These are phyloP conservation scores for Polietes domitor DNA, from an alignment of 2,888 invertebrate genomes.

Conservation along the genomic window DNA sequence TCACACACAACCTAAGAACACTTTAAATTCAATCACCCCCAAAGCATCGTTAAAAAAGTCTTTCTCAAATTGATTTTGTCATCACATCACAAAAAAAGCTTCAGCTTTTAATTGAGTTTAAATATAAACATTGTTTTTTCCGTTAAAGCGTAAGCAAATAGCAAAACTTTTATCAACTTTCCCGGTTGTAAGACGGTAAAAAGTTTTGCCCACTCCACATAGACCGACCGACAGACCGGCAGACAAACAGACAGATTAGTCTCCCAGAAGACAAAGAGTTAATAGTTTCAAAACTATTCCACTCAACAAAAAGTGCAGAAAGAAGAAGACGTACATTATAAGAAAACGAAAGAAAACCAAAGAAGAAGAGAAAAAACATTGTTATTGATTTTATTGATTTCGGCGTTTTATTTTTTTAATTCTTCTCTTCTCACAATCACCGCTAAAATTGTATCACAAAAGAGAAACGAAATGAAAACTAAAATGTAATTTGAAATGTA, in stretches of 20 bases:
- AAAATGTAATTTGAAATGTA: constrained; percentile 22
- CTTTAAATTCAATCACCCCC: no score
- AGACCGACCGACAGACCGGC: no score
- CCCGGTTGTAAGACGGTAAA: constrained; percentile 64
- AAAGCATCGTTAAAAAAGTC: no score
- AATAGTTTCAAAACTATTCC: constrained; percentile 47
- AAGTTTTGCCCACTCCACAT: constrained; percentile 36
- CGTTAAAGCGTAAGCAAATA: constrained; percentile 34
- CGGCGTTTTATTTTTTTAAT: no score
- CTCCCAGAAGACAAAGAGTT: constrained; percentile 15
- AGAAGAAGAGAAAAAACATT: constrained; percentile 8
- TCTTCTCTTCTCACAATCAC: not conserved
- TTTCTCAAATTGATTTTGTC: not conserved
- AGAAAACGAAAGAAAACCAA: not conserved
- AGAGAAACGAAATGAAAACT: not conserved
- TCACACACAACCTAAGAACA: no score
- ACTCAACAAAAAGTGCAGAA: not conserved
- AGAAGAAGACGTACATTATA: not conserved
- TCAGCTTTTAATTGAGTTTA: constrained; percentile 59
- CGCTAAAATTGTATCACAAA: not conserved
- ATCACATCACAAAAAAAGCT: not conserved
- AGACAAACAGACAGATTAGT: no score
- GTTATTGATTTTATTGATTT: constrained; percentile 11
- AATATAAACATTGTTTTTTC: constrained; percentile 8
- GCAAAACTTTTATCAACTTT: constrained; percentile 63